Evolutionary conservation across 1,140 invertebrate genomes (phyloP), one percentile per base, ranked within the genome.

Genomic region (Drosophila punjabiensis): DNA sequence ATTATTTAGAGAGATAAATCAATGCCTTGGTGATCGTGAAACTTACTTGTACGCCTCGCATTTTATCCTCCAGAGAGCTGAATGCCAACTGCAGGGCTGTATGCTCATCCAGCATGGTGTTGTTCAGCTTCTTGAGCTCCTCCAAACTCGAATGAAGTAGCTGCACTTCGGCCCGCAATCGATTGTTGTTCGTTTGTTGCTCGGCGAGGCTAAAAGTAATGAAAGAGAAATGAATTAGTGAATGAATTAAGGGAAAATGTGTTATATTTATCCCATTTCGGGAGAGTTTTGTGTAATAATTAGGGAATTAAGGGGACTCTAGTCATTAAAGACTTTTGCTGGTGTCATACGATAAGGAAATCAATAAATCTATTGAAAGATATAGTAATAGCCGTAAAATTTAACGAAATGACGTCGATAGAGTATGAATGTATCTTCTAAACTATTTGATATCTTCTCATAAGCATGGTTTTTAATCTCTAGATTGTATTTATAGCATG

Each of bases 61-160:
- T 94, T 94, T 98, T 99, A 60, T 98, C 97, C 94, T 99, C 98
- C 32, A 99, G 94, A 50, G 97, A 95, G 75, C 96, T 96, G 94
- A 97, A 98, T 16, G 98, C 97, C 79, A 99, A 94, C 92, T 99
- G 98, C 60, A 99, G 93, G 5, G 98, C 98, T 93, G 98, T 97
- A 93, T 99, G 97, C 94, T 99, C 98, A 94, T 99, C 98, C 92
- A 97, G 95, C 45, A 99, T 93, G 74, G 97, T 96, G 94, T 98
- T 96, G 94, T 98, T 98, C 6, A 97, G 94, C 68, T 95, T 95
- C 93, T 98, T 96, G 18, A 98, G 93, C 92, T 98, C 96, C 70
- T 95, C 94, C 86, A 95, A 95, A 68, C 94, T 95, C 43, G 93
- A 91, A 66, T 93, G 93, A 43, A 93, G 83, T 93, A 95, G 94